Evolutionary conservation across 2,797 vertebrate species (phyloP), one percentile per base, ranked within the genome.

Genomic region (Artibeus jamaicensis): DNA sequence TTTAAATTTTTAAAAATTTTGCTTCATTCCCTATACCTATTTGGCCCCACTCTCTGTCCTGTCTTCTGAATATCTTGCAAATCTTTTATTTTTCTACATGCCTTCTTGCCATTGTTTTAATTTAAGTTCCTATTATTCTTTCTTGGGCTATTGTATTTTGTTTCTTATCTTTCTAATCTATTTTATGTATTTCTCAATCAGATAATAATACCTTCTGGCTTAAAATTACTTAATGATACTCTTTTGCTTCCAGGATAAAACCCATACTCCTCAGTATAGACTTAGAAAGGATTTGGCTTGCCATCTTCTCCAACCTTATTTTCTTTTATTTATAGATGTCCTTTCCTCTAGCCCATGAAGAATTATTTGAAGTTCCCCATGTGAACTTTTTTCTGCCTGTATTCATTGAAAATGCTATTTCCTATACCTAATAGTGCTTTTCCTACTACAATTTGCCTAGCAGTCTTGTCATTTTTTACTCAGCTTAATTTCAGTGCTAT

Each of bases 121-220:
- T 93, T 95, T 14, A 50, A 42, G n/a, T 83, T 34, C 11, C 90
- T 29, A 42, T 70, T 88, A 55, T 86, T 93, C 34, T 89, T 74
- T 77, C 44, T 89, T 90, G 37, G 42, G 29, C 11, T 96, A 18
- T 50, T 83, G 6, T 89, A 32, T 65, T 32, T 65, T n/a, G 32
- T n/a, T 65, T 16, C 59, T 62, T n/a, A 59, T 26, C 57, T 12
- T 95, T 94, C 2, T 22, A 70, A 53, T 87, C 5, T 19, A 73
- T 92, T 93, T 34, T 86, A 11, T 14, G 19, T 91, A 71, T 84
- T 93, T 95, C n/a, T 93, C 71, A 93, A 92, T 93, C 39, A 93
- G 19, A 70, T 76, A 46, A 42, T 68, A 53, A 81, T 94, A 62
- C 26, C 26, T 53, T 32, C 9, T 29, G 50, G 15, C 11, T 86